Conservation (phyloP, 2,113 vertebrate genomes). For the Mionectes macconnelli region DNA sequence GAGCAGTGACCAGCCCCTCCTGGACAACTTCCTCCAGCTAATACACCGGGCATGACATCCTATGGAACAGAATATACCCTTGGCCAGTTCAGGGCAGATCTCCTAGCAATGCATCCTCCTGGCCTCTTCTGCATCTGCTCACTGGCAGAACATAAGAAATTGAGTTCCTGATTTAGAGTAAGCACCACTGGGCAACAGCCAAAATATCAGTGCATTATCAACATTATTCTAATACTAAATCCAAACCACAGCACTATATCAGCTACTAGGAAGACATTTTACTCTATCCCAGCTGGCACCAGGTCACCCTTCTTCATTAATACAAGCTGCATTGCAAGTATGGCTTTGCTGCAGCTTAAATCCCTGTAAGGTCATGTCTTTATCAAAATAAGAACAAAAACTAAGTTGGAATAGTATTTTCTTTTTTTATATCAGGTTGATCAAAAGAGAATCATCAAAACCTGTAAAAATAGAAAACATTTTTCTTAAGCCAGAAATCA, state of each 20-base stretch:
- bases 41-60: not conserved
- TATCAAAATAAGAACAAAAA: not conserved
- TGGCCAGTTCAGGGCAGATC: not conserved
- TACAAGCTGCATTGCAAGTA: not conserved
- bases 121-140: not conserved
- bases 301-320: not conserved
- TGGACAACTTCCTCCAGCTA: not conserved
- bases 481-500: conserved; percentile 11
- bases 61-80: not conserved
- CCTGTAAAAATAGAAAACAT: not conserved
- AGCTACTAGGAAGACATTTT: not conserved
- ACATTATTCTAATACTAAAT: not conserved
- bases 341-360: not conserved
- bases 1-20: not conserved
- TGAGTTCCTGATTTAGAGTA: not conserved
- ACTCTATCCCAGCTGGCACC: not conserved
- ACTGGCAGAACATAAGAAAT: not conserved
- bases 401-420: not conserved
- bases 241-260: not conserved
- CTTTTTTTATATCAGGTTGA: not conserved
- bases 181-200: not conserved
- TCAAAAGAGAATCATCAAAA: conserved; percentile 8
- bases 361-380: not conserved
- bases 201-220: not conserved
- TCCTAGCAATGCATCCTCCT: not conserved